phyloP scores from a whole-genome alignment of 2,888 invertebrate genomes.

The Epinotia nisella region DNA sequence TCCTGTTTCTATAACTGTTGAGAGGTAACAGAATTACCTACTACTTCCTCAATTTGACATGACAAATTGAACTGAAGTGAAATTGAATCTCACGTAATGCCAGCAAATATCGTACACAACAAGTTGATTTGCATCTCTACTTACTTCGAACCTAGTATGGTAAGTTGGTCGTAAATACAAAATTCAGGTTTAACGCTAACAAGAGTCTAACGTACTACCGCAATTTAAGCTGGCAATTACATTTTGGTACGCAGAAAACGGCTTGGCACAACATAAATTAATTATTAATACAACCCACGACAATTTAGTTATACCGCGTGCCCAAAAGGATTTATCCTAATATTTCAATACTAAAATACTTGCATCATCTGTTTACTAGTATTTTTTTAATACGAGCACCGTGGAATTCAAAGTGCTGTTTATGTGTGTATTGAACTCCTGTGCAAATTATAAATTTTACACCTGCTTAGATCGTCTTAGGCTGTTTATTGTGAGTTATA shows the following conservation, averaged over 20 bases:
- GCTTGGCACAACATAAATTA: constrained; percentile 1
- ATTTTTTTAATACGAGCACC: too few species aligned
- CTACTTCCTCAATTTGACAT: constrained; percentile 21
- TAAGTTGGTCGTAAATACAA: constrained; percentile 37
- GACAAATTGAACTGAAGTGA: constrained; percentile 32
- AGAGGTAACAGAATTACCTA: neutral
- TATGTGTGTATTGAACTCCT: too few species aligned
- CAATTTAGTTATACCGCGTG: neutral
- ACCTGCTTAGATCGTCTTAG: too few species aligned
- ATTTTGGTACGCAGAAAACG: constrained; percentile 12
- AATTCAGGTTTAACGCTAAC: constrained; percentile 27
- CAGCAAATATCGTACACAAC: constrained; percentile 16
- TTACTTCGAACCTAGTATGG: constrained; percentile 19
- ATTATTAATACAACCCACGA: neutral
- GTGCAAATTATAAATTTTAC: too few species aligned
- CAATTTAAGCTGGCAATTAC: constrained; percentile 17
- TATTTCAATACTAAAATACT: neutral
- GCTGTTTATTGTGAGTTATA: neutral
- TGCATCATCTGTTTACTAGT: neutral
- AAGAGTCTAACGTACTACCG: constrained; percentile 26
- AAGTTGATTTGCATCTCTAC: constrained; percentile 27
- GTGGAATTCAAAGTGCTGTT: too few species aligned
- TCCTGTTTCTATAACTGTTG: neutral
- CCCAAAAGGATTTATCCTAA: neutral
- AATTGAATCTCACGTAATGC: constrained; percentile 28